Evolutionary conservation across 2,888 invertebrate species (phyloP).

Genomic region (Glomeris marginata): DNA sequence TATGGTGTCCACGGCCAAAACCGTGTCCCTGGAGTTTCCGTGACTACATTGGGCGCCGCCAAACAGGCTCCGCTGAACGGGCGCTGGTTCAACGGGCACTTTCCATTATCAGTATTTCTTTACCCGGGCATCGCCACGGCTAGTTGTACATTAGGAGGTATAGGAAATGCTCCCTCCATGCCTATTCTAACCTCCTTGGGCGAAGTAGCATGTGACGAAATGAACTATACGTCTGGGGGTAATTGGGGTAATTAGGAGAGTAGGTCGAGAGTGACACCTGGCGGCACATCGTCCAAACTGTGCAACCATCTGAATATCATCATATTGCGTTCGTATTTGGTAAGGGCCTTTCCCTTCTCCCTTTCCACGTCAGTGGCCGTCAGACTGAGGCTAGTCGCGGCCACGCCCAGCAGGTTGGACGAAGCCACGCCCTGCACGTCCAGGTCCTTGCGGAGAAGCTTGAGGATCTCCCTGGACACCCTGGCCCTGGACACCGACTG

Average conservation of each 20-base stretch:
- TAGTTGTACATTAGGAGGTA: too few species aligned
- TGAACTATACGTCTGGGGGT: not conserved
- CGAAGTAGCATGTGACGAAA: not conserved
- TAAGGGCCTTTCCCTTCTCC: slow-evolving; percentile 64
- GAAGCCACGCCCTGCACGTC: slow-evolving; percentile 13
- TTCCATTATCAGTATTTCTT: too few species aligned
- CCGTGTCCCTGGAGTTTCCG: too few species aligned
- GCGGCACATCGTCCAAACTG: slow-evolving; percentile 50
- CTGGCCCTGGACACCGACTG: slow-evolving; percentile 15
- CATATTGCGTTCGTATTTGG: slow-evolving; percentile 85
- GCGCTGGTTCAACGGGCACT: too few species aligned
- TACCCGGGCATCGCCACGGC: too few species aligned
- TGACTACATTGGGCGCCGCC: too few species aligned
- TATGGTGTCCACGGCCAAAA: too few species aligned
- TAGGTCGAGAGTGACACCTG: slow-evolving; percentile 5
- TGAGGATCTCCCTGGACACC: slow-evolving; percentile 17
- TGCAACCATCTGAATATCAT: slow-evolving; percentile 93
- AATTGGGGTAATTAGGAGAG: slow-evolving; percentile 4
- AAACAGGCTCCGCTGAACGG: too few species aligned
- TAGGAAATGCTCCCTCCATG: too few species aligned
- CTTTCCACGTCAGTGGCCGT: slow-evolving; percentile 65
- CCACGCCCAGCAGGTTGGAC: slow-evolving; percentile 13
- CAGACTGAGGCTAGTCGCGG: slow-evolving; percentile 31
- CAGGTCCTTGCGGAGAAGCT: slow-evolving; percentile 17
- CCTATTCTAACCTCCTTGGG: too few species aligned